Conservation (phyloP, 1,140 invertebrate species). For the Diplogasteroides magnus region DNA sequence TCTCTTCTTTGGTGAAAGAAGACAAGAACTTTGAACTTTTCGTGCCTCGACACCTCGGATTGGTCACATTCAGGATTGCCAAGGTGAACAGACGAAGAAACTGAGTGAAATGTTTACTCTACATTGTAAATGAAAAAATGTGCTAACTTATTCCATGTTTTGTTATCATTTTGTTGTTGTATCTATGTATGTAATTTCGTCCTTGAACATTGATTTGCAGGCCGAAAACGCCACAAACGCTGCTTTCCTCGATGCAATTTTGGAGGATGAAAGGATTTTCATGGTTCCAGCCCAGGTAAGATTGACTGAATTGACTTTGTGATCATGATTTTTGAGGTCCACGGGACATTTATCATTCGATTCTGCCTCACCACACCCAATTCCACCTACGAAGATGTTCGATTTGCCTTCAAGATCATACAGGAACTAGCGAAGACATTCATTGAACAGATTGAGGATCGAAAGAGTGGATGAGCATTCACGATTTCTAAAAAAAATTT, state of each 20-base stretch:
- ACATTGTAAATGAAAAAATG: constrained; percentile 62
- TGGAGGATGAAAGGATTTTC: constrained; percentile 73
- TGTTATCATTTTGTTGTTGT: too few relatives aligned
- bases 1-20: constrained; percentile 29
- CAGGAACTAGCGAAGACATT: constrained; percentile 41
- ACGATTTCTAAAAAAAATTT: too few relatives aligned
- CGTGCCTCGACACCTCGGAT: constrained; percentile 68
- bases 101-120: too few relatives aligned
- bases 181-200: constrained; percentile 4
- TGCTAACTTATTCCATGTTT: too few relatives aligned
- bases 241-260: constrained; percentile 70
- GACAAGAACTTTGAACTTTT: constrained; percentile 69
- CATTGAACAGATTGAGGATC: too few relatives aligned
- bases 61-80: constrained; percentile 88
- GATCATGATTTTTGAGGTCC: constrained; percentile 35
- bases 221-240: constrained; percentile 71
- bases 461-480: too few relatives aligned
- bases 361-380: constrained; percentile 75
- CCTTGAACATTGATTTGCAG: too few relatives aligned
- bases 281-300: constrained; percentile 70
- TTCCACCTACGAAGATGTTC: constrained; percentile 69
- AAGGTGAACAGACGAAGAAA: too few relatives aligned
- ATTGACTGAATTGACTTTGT: too few relatives aligned
- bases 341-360: constrained; percentile 68
- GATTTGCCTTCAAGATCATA: constrained; percentile 77